Percentiles rank a stretch among this genome's conserved stretches.
Evolutionary conservation across 2,888 invertebrate genomes (phyloP).

Genomic region (Electrophaes corylata): DNA sequence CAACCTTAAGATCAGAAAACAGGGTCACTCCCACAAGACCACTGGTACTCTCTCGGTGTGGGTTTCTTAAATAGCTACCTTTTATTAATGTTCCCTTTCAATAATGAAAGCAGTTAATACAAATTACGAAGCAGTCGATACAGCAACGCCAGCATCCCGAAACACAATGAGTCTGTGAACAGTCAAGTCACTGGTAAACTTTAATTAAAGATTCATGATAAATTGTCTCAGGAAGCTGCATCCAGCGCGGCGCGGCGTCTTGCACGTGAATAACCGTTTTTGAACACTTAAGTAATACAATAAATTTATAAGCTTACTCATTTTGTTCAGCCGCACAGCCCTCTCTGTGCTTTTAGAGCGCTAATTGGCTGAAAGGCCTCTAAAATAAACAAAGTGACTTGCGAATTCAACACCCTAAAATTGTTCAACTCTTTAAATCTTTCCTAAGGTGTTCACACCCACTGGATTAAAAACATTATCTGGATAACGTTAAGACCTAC

Average conservation of each 20-base stretch:
- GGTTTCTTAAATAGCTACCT: no score
- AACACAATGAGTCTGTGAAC: constrained; percentile 69
- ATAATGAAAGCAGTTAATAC: constrained; percentile 15
- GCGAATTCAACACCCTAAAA: neutral
- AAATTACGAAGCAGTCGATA: constrained; percentile 47
- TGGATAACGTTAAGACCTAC: neutral
- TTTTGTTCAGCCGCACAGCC: constrained; percentile 62
- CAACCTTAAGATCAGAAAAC: no score
- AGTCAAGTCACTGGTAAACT: constrained; percentile 78
- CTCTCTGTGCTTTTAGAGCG: constrained; percentile 61
- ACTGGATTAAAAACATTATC: neutral
- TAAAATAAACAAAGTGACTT: constrained; percentile 5
- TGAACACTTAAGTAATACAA: constrained; percentile 81
- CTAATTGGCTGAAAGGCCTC: constrained; percentile 60
- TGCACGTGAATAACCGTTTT: constrained; percentile 76
- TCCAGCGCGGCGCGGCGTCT: constrained; percentile 59
- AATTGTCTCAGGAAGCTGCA: constrained; percentile 82
- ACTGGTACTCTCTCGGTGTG: no score
- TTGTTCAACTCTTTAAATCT: neutral
- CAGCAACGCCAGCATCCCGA: constrained; percentile 47
- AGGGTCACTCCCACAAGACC: no score
- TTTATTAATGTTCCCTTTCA: neutral
- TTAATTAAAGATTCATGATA: constrained; percentile 85
- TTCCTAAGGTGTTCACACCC: neutral
- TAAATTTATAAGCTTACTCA: constrained; percentile 76